These are phyloP conservation scores for Silurus lanzhouensis DNA, from an alignment of 2,797 vertebrate species.

Conservation along the genomic window DNA sequence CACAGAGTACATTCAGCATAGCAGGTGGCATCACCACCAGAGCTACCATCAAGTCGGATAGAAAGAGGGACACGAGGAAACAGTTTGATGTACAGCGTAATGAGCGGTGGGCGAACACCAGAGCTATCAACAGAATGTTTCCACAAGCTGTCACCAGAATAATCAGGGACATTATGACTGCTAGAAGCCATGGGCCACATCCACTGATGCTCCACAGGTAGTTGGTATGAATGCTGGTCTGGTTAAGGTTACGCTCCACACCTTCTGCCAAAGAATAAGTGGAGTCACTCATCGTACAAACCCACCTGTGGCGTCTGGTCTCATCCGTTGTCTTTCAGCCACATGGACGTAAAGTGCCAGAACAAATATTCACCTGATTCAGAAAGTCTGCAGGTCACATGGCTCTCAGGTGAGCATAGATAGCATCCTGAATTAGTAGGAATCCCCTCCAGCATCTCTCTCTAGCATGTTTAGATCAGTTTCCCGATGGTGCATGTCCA, in stretches of 20 bases:
- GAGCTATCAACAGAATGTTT: constrained; percentile 86
- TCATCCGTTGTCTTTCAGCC: constrained; percentile 24
- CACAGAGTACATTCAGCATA: constrained; percentile 91
- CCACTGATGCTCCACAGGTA: constrained; percentile 75
- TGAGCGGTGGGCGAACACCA: constrained; percentile 91
- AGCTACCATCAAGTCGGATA: constrained; percentile 96
- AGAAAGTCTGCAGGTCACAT: constrained; percentile 23
- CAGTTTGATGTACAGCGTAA: constrained; percentile 95
- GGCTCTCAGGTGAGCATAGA: constrained; percentile 25
- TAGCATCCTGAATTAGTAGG: constrained; percentile 17
- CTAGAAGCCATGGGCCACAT: constrained; percentile 83
- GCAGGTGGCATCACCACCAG: constrained; percentile 97
- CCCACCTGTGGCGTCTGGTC: constrained; percentile 37
- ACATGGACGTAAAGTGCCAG: constrained; percentile 21
- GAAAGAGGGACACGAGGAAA: constrained; percentile 95
- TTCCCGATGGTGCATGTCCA: background rate
- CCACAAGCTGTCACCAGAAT: constrained; percentile 86
- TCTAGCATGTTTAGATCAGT: constrained; percentile 17
- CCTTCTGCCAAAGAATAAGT: constrained; percentile 55
- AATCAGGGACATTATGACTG: constrained; percentile 84
- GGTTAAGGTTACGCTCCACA: constrained; percentile 45
- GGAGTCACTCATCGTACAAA: constrained; percentile 66
- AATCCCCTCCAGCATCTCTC: constrained; percentile 17
- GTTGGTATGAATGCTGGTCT: constrained; percentile 60
- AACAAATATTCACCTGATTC: constrained; percentile 16